phyloP scores from a whole-genome alignment of 1,140 invertebrate genomes.

The Papilio polyxenes region DNA sequence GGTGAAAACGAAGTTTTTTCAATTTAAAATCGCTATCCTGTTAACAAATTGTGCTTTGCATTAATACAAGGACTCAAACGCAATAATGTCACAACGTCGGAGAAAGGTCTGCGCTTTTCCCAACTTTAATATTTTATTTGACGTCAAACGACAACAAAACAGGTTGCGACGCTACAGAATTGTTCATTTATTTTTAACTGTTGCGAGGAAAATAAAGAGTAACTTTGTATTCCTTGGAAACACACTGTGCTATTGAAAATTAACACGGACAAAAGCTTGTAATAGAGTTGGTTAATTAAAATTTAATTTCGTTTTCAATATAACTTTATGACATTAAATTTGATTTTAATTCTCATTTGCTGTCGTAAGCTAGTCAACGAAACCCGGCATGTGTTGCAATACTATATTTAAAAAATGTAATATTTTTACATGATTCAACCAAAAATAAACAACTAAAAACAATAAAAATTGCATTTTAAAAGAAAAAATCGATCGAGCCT shows the following conservation, averaged over 20 bases:
- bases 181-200: conserved; percentile 8
- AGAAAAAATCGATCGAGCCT: too few species aligned
- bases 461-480: too few species aligned
- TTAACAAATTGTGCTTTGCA: conserved; percentile 9
- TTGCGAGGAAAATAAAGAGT: not conserved
- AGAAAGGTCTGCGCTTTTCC: not conserved
- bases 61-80: conserved; percentile 15
- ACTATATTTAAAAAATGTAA: too few species aligned
- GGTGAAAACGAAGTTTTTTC: not conserved
- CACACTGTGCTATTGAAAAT: not conserved
- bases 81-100: conserved; percentile 17
- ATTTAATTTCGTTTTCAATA: not conserved
- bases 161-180: conserved; percentile 4
- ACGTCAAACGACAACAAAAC: not conserved
- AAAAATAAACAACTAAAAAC: too few species aligned
- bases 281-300: not conserved
- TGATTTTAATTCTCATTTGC: not conserved
- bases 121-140: conserved; percentile 13
- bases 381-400: too few species aligned
- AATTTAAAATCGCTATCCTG: not conserved
- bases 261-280: not conserved
- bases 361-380: not conserved
- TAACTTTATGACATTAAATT: not conserved
- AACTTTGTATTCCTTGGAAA: not conserved
- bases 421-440: too few species aligned